These are phyloP conservation scores for Aspidapion aeneum DNA, from an alignment of 2,888 invertebrate species.

Conservation along the genomic window DNA sequence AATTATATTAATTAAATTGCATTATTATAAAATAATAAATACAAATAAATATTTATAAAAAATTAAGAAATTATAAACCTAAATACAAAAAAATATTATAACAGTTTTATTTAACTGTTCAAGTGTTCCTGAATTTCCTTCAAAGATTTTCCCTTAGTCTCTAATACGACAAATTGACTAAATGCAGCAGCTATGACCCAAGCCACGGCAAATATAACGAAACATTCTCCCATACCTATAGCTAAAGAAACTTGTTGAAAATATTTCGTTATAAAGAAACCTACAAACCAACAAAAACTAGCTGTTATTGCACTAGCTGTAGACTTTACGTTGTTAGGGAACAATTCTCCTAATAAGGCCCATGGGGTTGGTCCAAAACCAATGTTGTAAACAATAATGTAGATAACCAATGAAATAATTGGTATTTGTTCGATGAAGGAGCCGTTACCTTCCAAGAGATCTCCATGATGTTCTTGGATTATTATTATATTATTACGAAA, in stretches of 20 bases:
- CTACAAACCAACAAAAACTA: constrained; percentile 71
- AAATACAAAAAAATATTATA: no score
- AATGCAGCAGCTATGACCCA: constrained; percentile 66
- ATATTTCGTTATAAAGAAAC: constrained; percentile 72
- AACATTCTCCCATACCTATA: constrained; percentile 65
- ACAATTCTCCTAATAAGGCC: constrained; percentile 80
- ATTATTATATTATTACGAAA: no score
- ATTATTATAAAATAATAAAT: constrained; percentile 34
- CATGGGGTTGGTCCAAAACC: constrained; percentile 78
- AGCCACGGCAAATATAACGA: constrained; percentile 67
- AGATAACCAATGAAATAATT: constrained; percentile 61
- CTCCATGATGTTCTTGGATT: no score
- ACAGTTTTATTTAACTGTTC: constrained; percentile 60
- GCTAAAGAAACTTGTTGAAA: constrained; percentile 56
- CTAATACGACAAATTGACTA: constrained; percentile 71
- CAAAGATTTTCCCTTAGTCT: constrained; percentile 85
- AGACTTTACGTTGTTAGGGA: constrained; percentile 74
- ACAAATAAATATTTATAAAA: not conserved
- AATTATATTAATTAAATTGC: not conserved
- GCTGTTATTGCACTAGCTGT: constrained; percentile 74
- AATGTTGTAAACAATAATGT: constrained; percentile 71
- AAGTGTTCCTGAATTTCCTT: constrained; percentile 77
- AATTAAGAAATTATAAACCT: no score
- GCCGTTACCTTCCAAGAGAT: no score
- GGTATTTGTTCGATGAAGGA: no score